Evolutionary conservation across 2,888 invertebrate genomes (phyloP).

Genomic region (Ophion ellenae): DNA sequence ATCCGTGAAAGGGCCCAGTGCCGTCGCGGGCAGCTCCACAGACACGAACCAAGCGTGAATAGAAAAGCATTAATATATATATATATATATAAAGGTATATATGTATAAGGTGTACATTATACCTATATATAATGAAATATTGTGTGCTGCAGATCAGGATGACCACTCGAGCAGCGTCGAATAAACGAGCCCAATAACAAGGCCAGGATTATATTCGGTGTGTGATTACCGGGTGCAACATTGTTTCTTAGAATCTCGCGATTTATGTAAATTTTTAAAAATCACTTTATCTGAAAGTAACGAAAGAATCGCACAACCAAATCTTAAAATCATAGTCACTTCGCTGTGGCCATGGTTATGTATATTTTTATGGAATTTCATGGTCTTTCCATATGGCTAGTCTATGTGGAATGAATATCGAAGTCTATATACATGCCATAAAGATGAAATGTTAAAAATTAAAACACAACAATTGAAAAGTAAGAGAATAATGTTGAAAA

Average conservation of each 20-base stretch:
- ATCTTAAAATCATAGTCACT: too few relatives aligned
- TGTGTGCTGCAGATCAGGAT: slow-evolving; percentile 23
- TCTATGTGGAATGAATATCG: too few relatives aligned
- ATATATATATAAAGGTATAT: slow-evolving; percentile 6
- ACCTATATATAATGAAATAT: not conserved
- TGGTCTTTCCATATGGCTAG: too few relatives aligned
- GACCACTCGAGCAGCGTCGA: slow-evolving; percentile 22
- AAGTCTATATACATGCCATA: too few relatives aligned
- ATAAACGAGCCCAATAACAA: not conserved
- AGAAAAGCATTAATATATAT: slow-evolving; percentile 41
- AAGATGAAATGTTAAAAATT: too few relatives aligned
- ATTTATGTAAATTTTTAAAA: not conserved
- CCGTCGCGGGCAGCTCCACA: slow-evolving; percentile 46
- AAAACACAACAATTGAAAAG: too few relatives aligned
- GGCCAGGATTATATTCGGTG: slow-evolving; percentile 27
- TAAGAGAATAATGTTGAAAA: too few relatives aligned
- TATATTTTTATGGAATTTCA: too few relatives aligned
- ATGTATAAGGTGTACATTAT: not conserved
- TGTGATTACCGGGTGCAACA: slow-evolving; percentile 15
- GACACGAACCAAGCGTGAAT: slow-evolving; percentile 46
- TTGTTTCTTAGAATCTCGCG: slow-evolving; percentile 19
- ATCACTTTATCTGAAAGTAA: not conserved
- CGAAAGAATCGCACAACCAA: too few relatives aligned
- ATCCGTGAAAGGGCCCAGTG: slow-evolving; percentile 79
- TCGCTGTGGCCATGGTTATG: too few relatives aligned